These are phyloP conservation scores for Tangara arthus DNA, from an alignment of 2,797 vertebrate genomes.

Conservation along the genomic window DNA sequence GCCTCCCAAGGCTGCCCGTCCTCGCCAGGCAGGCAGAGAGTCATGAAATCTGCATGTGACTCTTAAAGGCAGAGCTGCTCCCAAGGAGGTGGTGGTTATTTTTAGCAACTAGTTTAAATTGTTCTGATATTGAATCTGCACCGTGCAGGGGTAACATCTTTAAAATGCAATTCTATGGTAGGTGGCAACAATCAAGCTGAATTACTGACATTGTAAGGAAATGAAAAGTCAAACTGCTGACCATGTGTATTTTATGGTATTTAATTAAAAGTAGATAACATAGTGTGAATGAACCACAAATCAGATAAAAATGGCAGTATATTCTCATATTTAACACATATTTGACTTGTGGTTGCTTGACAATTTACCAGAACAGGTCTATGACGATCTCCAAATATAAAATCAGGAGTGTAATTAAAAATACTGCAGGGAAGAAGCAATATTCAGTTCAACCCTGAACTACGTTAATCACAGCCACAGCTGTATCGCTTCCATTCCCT, in stretches of 20 bases:
- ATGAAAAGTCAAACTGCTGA: constrained; percentile 98
- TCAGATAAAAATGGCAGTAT: constrained; percentile 96
- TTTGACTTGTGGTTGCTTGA: constrained; percentile 95
- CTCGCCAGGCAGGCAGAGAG: constrained; percentile 4
- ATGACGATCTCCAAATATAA: constrained; percentile 87
- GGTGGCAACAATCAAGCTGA: constrained; percentile 72
- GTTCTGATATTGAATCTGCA: constrained; percentile 55
- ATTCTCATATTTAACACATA: constrained; percentile 98
- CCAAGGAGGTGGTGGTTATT: constrained; percentile 44
- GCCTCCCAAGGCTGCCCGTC: constrained; percentile 37
- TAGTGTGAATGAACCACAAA: constrained; percentile 93
- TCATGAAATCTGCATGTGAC: constrained; percentile 33
- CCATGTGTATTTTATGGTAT: constrained; percentile 92
- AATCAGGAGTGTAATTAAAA: constrained; percentile 81
- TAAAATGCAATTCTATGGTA: constrained; percentile 71
- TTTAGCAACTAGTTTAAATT: constrained; percentile 54
- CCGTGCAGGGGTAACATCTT: constrained; percentile 57
- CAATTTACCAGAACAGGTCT: constrained; percentile 89
- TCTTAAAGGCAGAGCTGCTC: constrained; percentile 21
- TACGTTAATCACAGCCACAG: constrained; percentile 62
- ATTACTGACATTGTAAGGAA: constrained; percentile 87
- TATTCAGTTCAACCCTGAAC: constrained; percentile 66
- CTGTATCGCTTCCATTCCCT: constrained; percentile 41
- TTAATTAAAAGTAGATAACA: constrained; percentile 99
- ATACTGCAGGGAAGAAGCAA: constrained; percentile 70